Base-by-base conservation (phyloP, 2,888 invertebrate genomes). In the Sepiola atlantica region DNA sequence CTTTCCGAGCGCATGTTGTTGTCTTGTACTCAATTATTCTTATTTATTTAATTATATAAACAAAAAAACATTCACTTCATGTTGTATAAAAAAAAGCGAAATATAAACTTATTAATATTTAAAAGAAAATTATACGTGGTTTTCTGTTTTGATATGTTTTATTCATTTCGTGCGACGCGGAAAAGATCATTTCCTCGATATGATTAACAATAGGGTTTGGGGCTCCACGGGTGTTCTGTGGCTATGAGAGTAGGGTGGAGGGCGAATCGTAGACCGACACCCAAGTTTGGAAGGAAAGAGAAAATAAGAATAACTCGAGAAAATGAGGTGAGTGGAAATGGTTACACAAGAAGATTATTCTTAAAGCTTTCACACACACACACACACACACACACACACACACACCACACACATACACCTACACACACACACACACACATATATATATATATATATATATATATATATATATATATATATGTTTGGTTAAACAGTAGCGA, bases 91-190 rank as follows among this genome's bases (percentile, higher is more conserved):
- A n/a, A n/a, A 77, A 77, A 32, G 28, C 16, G n/a, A 32, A 32
- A n/a, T 77, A 77, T 32, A 77, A 77, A 77, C 77, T 77, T 77
- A 77, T 77, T 77, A 77, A 77, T 77, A 77, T 77, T 77, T 77
- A 77, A 77, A 77, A 77, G n/a, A 77, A 77, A 77, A 77, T 77
- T 77, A 77, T 77, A n/a, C n/a, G 77, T 4, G 10, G n/a, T 18
- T 21, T n/a, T n/a, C 4, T 2, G 45, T 45, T 8, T 45, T n/a
- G n/a, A n/a, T 77, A 77, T 77, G 77, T 77, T 77, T 77, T n/a
- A 77, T 77, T 77, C 77, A 77, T 77, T 77, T 77, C 77, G 16
- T 77, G 77, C 77, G 16, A 77, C n/a, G 77, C 0, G 16, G 77
- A 32, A 32, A 77, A 77, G 32, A 77, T 77, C n/a, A 77, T 77